A percentile compares a stretch with the other conserved stretches of the same genome.
These are phyloP conservation scores for Saccostrea glomerata DNA, from an alignment of 1,140 invertebrate species.

Conservation along the genomic window DNA sequence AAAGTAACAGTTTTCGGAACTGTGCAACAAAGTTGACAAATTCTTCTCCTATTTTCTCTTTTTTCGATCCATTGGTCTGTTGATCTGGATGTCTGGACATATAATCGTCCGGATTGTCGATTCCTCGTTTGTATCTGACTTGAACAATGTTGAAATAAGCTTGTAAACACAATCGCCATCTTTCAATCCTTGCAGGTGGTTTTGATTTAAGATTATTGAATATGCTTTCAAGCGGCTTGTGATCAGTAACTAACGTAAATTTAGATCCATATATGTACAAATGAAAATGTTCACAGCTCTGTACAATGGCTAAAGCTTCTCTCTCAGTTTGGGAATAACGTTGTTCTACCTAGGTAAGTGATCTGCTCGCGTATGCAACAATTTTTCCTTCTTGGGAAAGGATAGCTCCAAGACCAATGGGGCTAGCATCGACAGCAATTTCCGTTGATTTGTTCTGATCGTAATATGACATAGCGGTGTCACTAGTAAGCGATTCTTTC, in stretches of 20 bases:
- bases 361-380: constrained; percentile 42
- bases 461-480: constrained; percentile 60
- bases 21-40: constrained; percentile 28
- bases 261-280: constrained; percentile 32
- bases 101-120: constrained; percentile 62
- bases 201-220: constrained; percentile 50
- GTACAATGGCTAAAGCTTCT: constrained; percentile 50
- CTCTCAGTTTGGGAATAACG: constrained; percentile 56
- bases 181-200: constrained; percentile 46
- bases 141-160: constrained; percentile 55
- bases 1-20: constrained; percentile 41
- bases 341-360: constrained; percentile 44
- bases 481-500: constrained; percentile 48
- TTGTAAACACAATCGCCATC: constrained; percentile 59
- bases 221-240: constrained; percentile 42
- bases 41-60: constrained; percentile 32
- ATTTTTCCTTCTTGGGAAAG: constrained; percentile 49
- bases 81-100: constrained; percentile 56
- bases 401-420: constrained; percentile 44
- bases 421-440: not conserved
- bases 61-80: constrained; percentile 53
- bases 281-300: constrained; percentile 44
- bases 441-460: constrained; percentile 58
- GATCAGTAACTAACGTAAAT: constrained; percentile 46
- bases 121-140: constrained; percentile 55